Base-by-base conservation (phyloP, 2,797 vertebrate genomes). In the Spatula clypeata region DNA sequence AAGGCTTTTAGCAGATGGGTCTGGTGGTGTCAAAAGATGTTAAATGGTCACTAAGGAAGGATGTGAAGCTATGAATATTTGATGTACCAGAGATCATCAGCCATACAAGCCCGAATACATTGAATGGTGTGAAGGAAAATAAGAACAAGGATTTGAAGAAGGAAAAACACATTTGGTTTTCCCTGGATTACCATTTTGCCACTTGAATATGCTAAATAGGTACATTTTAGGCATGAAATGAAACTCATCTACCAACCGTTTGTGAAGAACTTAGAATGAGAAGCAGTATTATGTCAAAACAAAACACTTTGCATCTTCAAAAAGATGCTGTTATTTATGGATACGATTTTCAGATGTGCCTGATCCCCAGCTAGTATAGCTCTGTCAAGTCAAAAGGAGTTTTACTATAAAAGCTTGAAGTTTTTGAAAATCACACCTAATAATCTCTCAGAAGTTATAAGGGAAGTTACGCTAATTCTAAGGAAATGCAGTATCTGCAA, bases 381-480 rank as follows among this genome's bases (percentile, higher is more conserved):
- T 93, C 53, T 83, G 60, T 38, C 38, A 64, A 80, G 44, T 42
- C 66, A 79, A 60, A 86, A 79, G 44, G 42, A 83, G 24, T 67
- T 94, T 70, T 66, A 19, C 34, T 47, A 3, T 40, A 84, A 15
- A 83, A 89, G 15, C 57, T 44, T 17, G 51, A 53, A 36, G 11
- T 8, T 75, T 92, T 81, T 62, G 19, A 73, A 96, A 95, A 91
- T 84, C 34, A 40, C 47, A 79, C 29, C 24, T 88, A 88, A 70
- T 80, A 90, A 62, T 86, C 70, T 79, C 45, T 76, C 31, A 38
- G 57, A 81, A 91, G 64, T 64, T 91, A 24, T 13, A 44, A 65
- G 65, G 7, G 13, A 79, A 90, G 73, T 70, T 64, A 54, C 71
- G 60, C 74, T 73, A 83, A 83, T 77, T 70, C 55, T 45, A 55